Base-by-base conservation (phyloP, 2,797 vertebrate genomes). In the Sebastes oblongus region DNA sequence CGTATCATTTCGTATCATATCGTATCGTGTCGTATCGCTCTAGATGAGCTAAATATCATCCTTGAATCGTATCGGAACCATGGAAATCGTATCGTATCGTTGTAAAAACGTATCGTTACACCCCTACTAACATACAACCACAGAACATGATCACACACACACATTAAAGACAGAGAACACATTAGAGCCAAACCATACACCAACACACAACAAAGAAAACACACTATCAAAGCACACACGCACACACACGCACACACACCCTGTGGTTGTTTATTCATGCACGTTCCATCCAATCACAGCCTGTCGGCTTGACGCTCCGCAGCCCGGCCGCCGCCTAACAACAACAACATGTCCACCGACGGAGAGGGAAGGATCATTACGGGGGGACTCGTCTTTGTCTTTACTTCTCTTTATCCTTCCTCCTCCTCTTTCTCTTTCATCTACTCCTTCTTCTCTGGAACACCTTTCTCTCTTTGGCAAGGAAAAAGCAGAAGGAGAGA, bases 241-340 rank as follows among this genome's bases (percentile, higher is more conserved):
- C 42, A 46, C 42, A 30, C 55, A 46, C 42, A 30, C 55, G 14
- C 82, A 82, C 80, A 83, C 81, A 68, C 78, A 62, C 75, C 39
- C 89, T 65, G 77, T 80, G 82, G 74, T 82, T 92, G 82, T 93
- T 91, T 91, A 89, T 89, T 81, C 68, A 34, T 82, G 39, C 75
- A 86, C 32, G 91, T 90, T 92, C 70, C 75, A 72, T 93, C 85
- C 88, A 94, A 95, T 94, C 91, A 83, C 70, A 77, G 87, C 27
- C 54, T 80, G 82, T 75, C 46, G 60, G 50, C 72, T 82, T 93
- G 93, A 95, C 50, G 72, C 88, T 92, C 77, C 3, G 64, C 94
- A 92, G 91, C 75, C 24, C 20, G 9, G 77, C 83, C 52, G 25
- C 86, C 59, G 60, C 84, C 82, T 92, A 89, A 92, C 91, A 90